phyloP scores from a whole-genome alignment of 2,113 vertebrate genomes.

The Etheostoma spectabile region DNA sequence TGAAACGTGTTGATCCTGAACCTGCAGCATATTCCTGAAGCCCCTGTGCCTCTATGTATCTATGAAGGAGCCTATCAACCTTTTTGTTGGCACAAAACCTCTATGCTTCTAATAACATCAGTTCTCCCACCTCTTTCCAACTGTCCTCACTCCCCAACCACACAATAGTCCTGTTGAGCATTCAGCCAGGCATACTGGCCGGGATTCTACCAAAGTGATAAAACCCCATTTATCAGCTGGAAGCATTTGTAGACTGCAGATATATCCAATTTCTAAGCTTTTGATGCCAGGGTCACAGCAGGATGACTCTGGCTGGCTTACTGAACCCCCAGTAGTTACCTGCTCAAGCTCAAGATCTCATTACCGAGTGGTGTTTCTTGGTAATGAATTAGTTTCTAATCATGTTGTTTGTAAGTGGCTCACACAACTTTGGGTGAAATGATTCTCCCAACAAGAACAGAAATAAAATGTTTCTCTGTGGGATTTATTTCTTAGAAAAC shows the following conservation, averaged over 20 bases:
- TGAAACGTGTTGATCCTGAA: background rate
- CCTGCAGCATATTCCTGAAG: background rate
- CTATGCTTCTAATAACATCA: constrained; percentile 14
- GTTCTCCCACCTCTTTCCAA: constrained; percentile 39
- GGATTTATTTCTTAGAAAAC: constrained; percentile 40
- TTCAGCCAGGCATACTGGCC: constrained; percentile 54
- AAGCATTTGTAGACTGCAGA: constrained; percentile 56
- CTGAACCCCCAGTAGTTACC: constrained; percentile 51
- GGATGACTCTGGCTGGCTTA: constrained; percentile 59
- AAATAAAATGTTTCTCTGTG: constrained; percentile 34
- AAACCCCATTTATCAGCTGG: constrained; percentile 69
- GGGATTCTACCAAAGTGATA: constrained; percentile 57
- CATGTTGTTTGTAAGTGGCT: constrained; percentile 63
- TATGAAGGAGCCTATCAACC: constrained; percentile 2
- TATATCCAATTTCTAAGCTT: constrained; percentile 52
- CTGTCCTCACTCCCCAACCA: constrained; percentile 21
- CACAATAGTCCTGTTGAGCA: constrained; percentile 60
- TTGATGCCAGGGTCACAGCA: constrained; percentile 61
- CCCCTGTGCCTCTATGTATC: background rate
- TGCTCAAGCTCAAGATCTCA: constrained; percentile 68
- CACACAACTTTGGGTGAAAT: constrained; percentile 46
- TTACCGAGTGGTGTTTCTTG: constrained; percentile 60
- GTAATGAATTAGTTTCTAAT: constrained; percentile 73
- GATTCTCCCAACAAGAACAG: constrained; percentile 33
- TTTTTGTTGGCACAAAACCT: constrained; percentile 19